These are phyloP conservation scores for Pelobates cultripes DNA, from an alignment of 2,797 vertebrate species.

Conservation along the genomic window DNA sequence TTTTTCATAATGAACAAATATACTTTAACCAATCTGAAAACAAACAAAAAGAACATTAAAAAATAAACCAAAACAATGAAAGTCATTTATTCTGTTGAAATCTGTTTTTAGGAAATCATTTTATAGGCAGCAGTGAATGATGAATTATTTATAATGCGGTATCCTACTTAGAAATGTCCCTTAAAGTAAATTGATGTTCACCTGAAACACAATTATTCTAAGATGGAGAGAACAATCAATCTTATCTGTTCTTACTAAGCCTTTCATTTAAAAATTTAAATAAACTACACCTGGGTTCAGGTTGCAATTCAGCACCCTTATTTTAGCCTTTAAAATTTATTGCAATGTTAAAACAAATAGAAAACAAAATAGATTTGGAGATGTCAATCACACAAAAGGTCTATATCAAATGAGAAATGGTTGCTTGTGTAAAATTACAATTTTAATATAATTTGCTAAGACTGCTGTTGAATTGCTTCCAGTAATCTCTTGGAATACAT, in stretches of 20 bases:
- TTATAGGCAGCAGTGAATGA: conserved; percentile 72
- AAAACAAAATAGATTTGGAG: conserved; percentile 62
- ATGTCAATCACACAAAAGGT: conserved; percentile 50
- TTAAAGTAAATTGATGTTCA: conserved; percentile 85
- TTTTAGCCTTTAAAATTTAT: conserved; percentile 68
- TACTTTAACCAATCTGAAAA: conserved; percentile 65
- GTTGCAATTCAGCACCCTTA: conserved; percentile 71
- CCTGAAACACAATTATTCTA: conserved; percentile 84
- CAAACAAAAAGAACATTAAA: conserved; percentile 61
- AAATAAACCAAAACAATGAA: conserved; percentile 66
- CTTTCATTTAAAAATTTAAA: conserved; percentile 80
- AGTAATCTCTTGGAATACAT: conserved; percentile 43
- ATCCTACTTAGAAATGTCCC: conserved; percentile 81
- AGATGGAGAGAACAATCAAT: conserved; percentile 78
- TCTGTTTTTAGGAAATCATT: conserved; percentile 69
- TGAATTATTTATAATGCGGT: conserved; percentile 81
- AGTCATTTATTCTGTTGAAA: conserved; percentile 66
- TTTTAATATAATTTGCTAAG: conserved; percentile 35
- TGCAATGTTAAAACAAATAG: conserved; percentile 65
- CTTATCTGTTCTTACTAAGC: conserved; percentile 76
- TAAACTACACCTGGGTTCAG: conserved; percentile 72
- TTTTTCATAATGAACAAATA: conserved; percentile 59
- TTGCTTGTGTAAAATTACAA: conserved; percentile 15
- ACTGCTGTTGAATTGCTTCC: conserved; percentile 33
- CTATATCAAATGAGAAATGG: conserved; percentile 44